These are phyloP conservation scores for Anaspis maculata DNA, from an alignment of 2,888 invertebrate genomes.

Conservation along the genomic window DNA sequence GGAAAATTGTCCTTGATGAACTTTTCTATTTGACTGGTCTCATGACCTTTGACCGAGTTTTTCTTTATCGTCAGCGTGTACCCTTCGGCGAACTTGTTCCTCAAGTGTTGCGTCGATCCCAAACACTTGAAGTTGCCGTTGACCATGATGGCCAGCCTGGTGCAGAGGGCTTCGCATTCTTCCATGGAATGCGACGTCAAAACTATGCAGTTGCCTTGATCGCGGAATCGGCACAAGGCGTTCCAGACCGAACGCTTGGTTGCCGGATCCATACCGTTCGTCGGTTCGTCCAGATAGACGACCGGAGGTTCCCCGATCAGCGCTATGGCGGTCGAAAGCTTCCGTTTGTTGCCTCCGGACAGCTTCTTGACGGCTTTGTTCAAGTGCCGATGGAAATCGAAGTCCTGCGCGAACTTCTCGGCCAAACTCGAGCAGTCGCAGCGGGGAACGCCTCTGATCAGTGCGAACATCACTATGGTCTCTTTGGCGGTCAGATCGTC, in stretches of 20 bases:
- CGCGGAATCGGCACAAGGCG: conserved; percentile 58
- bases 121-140: conserved; percentile 73
- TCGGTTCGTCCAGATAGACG: conserved; percentile 39
- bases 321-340: conserved; percentile 45
- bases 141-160: conserved; percentile 77
- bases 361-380: conserved; percentile 32
- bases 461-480: conserved; percentile 45
- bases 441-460: conserved; percentile 42
- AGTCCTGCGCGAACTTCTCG: conserved; percentile 37
- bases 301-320: conserved; percentile 45
- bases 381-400: conserved; percentile 38
- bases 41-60: conserved; percentile 10
- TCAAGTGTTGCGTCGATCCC: conserved; percentile 73
- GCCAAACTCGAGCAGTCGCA: conserved; percentile 30
- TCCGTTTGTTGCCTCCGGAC: conserved; percentile 46
- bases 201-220: conserved; percentile 65
- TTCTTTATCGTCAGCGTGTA: conserved; percentile 38
- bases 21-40: conserved; percentile 23
- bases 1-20: conserved; percentile 33
- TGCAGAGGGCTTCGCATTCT: conserved; percentile 79
- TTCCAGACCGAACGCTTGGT: conserved; percentile 77
- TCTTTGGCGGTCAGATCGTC: conserved; percentile 49
- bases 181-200: conserved; percentile 84
- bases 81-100: conserved; percentile 67
- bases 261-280: conserved; percentile 62